Percentiles rank a stretch among this genome's conserved stretches.
phyloP scores from a whole-genome alignment of 1,140 invertebrate genomes.

The Drosophila sp. region DNA sequence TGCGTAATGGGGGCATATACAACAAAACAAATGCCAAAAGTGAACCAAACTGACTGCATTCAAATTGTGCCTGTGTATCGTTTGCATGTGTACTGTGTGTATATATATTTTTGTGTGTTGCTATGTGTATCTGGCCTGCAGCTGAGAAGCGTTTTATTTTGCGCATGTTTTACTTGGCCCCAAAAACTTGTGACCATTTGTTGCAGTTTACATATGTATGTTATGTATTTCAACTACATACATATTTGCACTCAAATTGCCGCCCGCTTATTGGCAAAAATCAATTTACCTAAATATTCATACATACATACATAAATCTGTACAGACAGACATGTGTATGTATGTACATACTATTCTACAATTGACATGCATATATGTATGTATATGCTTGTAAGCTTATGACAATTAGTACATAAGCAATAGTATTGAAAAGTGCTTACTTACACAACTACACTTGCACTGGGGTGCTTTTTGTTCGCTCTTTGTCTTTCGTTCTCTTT shows the following conservation, averaged over 20 bases:
- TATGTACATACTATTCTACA: conserved; percentile 13
- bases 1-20: conserved; percentile 65
- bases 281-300: conserved; percentile 50
- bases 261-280: conserved; percentile 53
- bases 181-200: conserved; percentile 58
- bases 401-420: conserved; percentile 27
- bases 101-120: conserved; percentile 32
- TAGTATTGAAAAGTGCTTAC: conserved; percentile 53
- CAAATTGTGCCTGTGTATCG: conserved; percentile 31
- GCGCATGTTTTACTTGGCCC: conserved; percentile 63
- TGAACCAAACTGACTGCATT: conserved; percentile 59
- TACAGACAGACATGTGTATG: conserved; percentile 1
- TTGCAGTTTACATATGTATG: conserved; percentile 23
- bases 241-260: conserved; percentile 19
- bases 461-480: conserved; percentile 23
- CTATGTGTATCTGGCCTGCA: conserved; percentile 57
- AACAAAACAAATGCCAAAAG: conserved; percentile 47
- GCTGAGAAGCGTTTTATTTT: conserved; percentile 48
- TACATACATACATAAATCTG: conserved; percentile 5
- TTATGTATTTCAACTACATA: not conserved
- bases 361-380: conserved; percentile 32
- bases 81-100: conserved; percentile 24
- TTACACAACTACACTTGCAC: conserved; percentile 36
- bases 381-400: not conserved
- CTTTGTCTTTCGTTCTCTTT: conserved; percentile 12